Evolutionary conservation across 2,797 vertebrate species (phyloP).

Genomic region (Labeo calbasu): DNA sequence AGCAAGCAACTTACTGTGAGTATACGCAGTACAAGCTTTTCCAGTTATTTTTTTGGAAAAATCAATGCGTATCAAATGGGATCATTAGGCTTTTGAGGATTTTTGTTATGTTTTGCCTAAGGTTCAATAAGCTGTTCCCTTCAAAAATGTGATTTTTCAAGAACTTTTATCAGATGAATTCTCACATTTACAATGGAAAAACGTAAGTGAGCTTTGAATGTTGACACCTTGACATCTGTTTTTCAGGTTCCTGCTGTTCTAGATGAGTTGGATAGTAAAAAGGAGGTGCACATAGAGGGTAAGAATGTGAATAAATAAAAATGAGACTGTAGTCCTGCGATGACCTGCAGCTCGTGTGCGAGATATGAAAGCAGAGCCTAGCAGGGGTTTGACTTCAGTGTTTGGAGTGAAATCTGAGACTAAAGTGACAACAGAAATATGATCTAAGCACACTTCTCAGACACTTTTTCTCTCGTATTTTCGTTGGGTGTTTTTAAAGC

Average conservation of each 20-base stretch:
- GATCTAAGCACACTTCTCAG: not conserved
- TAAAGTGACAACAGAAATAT: conserved; percentile 15
- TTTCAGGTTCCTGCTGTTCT: conserved; percentile 75
- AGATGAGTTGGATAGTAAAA: conserved; percentile 80
- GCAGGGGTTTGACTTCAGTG: conserved; percentile 2
- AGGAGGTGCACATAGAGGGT: conserved; percentile 76
- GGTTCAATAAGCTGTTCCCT: not conserved
- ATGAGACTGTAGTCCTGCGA: not conserved
- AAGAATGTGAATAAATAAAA: conserved; percentile 43
- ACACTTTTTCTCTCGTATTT: not conserved
- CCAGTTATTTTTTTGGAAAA: not conserved
- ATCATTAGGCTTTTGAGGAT: not conserved
- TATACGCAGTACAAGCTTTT: not conserved
- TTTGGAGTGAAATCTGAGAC: not conserved
- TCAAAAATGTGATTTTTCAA: not conserved
- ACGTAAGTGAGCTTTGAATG: not conserved
- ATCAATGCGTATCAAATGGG: not conserved
- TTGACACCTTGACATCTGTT: conserved; percentile 40
- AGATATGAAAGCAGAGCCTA: not conserved
- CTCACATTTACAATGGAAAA: not conserved
- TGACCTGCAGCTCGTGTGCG: not conserved
- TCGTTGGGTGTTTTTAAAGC: not conserved
- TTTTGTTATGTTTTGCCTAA: not conserved
- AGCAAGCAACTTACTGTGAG: not conserved
- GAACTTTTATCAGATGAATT: not conserved